phyloP scores from a whole-genome alignment of 1,140 invertebrate species.

The Bombus balteatus region DNA sequence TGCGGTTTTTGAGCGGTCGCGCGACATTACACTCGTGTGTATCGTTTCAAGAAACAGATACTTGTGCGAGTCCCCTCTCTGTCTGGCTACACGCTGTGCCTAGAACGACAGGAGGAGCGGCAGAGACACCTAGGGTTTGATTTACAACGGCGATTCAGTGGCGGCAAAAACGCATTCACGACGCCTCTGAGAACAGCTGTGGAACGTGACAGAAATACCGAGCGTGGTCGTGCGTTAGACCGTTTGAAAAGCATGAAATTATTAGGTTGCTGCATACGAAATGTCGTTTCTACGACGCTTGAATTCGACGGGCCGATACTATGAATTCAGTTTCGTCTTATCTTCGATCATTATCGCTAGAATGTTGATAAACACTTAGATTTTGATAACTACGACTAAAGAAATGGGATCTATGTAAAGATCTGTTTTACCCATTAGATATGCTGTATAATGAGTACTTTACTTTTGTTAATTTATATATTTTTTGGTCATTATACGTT shows the following conservation, averaged over 20 bases:
- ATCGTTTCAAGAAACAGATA: conserved; percentile 36
- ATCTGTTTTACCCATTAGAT: not conserved
- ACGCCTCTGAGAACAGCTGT: not conserved
- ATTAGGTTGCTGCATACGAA: not conserved
- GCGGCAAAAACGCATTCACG: conserved; percentile 4
- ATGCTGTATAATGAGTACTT: not conserved
- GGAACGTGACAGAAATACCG: conserved; percentile 8
- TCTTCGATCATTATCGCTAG: not conserved
- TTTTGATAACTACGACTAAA: too few relatives aligned
- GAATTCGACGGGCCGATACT: not conserved
- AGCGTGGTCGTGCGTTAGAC: not conserved
- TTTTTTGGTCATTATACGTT: too few relatives aligned
- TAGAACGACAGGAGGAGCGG: too few relatives aligned
- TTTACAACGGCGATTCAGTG: conserved; percentile 18
- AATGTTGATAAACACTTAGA: not conserved
- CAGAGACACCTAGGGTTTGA: conserved; percentile 21
- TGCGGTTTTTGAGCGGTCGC: conserved; percentile 1
- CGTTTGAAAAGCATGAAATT: conserved; percentile 2
- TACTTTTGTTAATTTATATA: too few relatives aligned
- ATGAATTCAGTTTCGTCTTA: not conserved
- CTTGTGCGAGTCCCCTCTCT: conserved; percentile 12
- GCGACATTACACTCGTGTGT: not conserved
- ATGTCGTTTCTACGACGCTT: not conserved
- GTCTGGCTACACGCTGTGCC: not conserved
- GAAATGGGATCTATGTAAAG: not conserved